Evolutionary conservation across 2,888 invertebrate species (phyloP), one percentile per base, ranked within the genome.

Genomic region (Neoaliturus tenellus): DNA sequence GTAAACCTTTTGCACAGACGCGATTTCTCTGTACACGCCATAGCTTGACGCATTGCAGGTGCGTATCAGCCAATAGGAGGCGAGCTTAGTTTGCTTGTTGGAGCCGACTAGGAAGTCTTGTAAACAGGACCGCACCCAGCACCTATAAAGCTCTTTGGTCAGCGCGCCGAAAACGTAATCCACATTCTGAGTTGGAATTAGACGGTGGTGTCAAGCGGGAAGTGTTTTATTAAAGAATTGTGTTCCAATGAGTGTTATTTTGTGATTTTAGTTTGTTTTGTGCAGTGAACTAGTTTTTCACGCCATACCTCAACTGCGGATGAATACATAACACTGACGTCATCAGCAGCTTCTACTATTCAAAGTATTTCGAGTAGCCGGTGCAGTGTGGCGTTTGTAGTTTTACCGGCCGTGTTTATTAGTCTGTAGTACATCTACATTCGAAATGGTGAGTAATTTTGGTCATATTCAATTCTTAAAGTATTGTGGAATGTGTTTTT

Each of bases 121-220:
- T 94, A 93, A 93, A 93, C 93, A 94, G 93, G 94, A 88, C 93
- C 93, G 94, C 94, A 93, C 94, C 94, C 94, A 93, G 92, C 92
- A 91, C 89, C 92, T 93, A 93, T 93, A 93, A 93, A 93, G 93
- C 92, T 91, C 92, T 92, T 92, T 92, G 80, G 91, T 91, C 91
- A 93, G 92, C 93, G 92, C 93, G 87, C 90, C 91, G 91, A 92
- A 91, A 93, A 93, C 93, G 92, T 92, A 86, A 86, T 87, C 91
- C 92, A 85, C 85, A 83, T 80, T 81, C 85, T 73, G 85, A 83
- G 81, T 83, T 83, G 81, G 84, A 62, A 78, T 82, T 82, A 84
- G 81, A 73, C 44, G 81, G 84, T 82, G 62, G 67, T 84, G 81
- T 75, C 62, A 78, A 51, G 82, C 44, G 23, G 31, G 62, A 78